Evolutionary conservation across 2,113 vertebrate genomes (phyloP).

Genomic region (Callaeas wilsoni): DNA sequence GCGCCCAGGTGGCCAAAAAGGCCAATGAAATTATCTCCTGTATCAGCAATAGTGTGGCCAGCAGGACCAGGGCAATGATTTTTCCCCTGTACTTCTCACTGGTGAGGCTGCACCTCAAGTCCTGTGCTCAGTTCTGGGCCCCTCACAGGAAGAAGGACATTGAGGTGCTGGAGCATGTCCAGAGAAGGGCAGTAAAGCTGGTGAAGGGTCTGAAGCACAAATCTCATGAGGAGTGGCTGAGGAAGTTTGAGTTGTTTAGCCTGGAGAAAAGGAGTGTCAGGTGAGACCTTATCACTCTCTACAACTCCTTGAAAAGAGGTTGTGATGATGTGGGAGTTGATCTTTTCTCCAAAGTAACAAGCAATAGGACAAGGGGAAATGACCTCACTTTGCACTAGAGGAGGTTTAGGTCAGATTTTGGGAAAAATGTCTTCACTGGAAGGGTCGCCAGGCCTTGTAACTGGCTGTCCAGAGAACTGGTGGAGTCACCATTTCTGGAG

Average conservation of each 20-base stretch:
- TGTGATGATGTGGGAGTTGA: too few relatives aligned
- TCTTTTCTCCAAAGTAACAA: background rate
- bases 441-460: background rate
- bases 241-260: background rate
- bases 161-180: background rate
- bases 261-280: background rate
- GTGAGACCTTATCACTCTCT: too few relatives aligned
- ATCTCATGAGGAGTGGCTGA: rapidly evolving
- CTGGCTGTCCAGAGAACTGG: background rate
- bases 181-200: background rate
- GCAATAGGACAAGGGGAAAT: background rate
- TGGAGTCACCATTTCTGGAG: background rate
- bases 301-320: background rate
- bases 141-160: too few relatives aligned
- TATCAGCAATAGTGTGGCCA: too few relatives aligned
- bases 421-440: background rate
- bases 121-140: background rate
- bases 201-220: background rate
- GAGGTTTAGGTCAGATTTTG: background rate
- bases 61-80: background rate
- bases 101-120: rapidly evolving
- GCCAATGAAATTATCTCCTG: background rate
- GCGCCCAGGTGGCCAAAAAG: background rate
- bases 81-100: rapidly evolving
- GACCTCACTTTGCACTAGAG: background rate